Evolutionary conservation across 1,140 invertebrate species (phyloP), one percentile per base, ranked within the genome.

Genomic region (Hycleus phaleratus): DNA sequence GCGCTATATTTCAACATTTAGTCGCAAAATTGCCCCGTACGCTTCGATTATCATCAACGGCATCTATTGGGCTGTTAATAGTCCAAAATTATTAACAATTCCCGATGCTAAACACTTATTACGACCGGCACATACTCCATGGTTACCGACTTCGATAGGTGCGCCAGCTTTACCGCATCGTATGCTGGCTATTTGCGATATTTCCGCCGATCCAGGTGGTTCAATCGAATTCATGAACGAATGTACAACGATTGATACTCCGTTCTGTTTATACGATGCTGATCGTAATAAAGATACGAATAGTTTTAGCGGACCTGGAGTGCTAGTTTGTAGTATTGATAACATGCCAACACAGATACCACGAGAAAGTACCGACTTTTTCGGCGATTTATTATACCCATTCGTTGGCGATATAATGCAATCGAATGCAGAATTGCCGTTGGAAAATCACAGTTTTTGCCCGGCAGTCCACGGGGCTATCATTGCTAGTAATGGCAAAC

Each of bases 211-310:
- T 78, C 97, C 97, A 0, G 96, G 70, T n/a, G 70, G 70, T 32
- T 98, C 95, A 18, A 98, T 99, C 56, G 97, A 99, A 77, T 99
- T 99, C 69, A 98, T 99, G 96, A 95, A 96, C 68, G 96, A 99
- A 71, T 99, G 96, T 68, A 99, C 97, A 0, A 99, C 96, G 0
- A 99, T 99, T 49, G 97, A 99, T 70, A 97, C 92, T 10, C 97
- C 97, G 0, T 99, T 99, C 75, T 97, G 93, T 73, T 80, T 99
- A 0, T 99, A 99, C 71, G 96, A 99, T 75, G 96, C 97, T 3
- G 94, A 99, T 72, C 83, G 94, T 45, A 97, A 99, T 70, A 96
- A 95, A 72, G 92, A 97, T 62, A 94, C 87, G 0, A 97, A 97
- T 68, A 96, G 90, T 75, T 97, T 97, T 73, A 93, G 92, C 76